Conservation (phyloP, 53 echinoderm and acorn worm genomes). For the Paracentrotus lividus region DNA sequence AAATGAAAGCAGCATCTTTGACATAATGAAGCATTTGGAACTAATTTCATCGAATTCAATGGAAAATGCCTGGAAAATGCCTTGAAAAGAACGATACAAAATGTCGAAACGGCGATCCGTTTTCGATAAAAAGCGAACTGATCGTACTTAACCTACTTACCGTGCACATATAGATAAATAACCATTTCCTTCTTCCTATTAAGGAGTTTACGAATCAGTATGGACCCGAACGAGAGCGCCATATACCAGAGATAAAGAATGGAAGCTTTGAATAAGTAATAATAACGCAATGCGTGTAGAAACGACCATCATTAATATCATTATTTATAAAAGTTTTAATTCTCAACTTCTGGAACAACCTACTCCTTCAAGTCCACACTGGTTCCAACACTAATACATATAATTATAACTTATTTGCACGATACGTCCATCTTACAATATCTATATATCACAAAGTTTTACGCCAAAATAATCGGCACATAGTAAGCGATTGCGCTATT, state of each 20-base stretch:
- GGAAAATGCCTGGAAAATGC: not conserved
- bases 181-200: too few relatives aligned
- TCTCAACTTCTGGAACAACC: too few relatives aligned
- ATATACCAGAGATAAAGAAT: too few relatives aligned
- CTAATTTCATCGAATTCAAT: not conserved
- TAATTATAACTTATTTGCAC: not conserved
- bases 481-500: not conserved
- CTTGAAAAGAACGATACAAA: not conserved
- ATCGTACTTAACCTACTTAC: not conserved
- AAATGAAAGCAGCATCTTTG: conserved; percentile 35
- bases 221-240: too few relatives aligned
- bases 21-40: not conserved
- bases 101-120: not conserved
- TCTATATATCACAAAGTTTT: not conserved
- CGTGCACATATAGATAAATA: not conserved
- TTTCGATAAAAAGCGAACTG: not conserved
- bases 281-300: too few relatives aligned
- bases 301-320: too few relatives aligned
- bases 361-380: too few relatives aligned
- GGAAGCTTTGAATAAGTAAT: too few relatives aligned
- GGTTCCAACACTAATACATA: not conserved
- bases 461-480: not conserved
- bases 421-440: not conserved
- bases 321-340: too few relatives aligned
- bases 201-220: too few relatives aligned